phyloP scores from a whole-genome alignment of 2,113 vertebrate genomes.

The Carassius gibelio region DNA sequence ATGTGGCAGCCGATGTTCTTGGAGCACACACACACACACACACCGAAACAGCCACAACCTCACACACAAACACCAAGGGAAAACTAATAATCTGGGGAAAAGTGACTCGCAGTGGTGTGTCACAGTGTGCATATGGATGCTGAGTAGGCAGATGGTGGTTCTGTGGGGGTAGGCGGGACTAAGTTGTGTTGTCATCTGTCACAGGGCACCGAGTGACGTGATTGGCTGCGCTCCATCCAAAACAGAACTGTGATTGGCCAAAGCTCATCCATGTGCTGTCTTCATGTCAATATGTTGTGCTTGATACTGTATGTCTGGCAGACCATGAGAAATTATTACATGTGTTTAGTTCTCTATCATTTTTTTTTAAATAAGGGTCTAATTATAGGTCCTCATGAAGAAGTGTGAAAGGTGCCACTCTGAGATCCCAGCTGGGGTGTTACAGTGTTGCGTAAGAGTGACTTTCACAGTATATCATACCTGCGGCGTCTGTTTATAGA shows the following conservation, averaged over 20 bases:
- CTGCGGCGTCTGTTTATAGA: slow-evolving; percentile 52
- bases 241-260: slow-evolving; percentile 14
- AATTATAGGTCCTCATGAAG: slow-evolving; percentile 24
- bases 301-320: neutral
- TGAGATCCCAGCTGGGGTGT: slow-evolving; percentile 34
- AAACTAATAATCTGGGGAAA: slow-evolving; percentile 6
- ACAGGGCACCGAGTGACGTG: slow-evolving; percentile 12
- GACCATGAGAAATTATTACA: neutral
- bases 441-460: slow-evolving; percentile 29
- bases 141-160: slow-evolving; percentile 54
- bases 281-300: neutral
- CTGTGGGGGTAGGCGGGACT: slow-evolving; percentile 34
- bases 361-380: slow-evolving; percentile 12
- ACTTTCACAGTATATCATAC: slow-evolving; percentile 32
- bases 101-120: slow-evolving; percentile 42
- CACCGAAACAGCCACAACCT: slow-evolving; percentile 8
- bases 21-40: slow-evolving; percentile 33
- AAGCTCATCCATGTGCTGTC: neutral
- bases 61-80: slow-evolving; percentile 30
- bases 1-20: slow-evolving; percentile 14
- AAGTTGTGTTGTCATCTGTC: slow-evolving; percentile 21
- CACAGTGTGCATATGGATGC: slow-evolving; percentile 26
- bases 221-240: slow-evolving; percentile 37
- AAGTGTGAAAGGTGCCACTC: slow-evolving; percentile 31
- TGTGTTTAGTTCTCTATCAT: neutral